phyloP scores from a whole-genome alignment of 1,140 invertebrate species.

The Papilio aristodemus region DNA sequence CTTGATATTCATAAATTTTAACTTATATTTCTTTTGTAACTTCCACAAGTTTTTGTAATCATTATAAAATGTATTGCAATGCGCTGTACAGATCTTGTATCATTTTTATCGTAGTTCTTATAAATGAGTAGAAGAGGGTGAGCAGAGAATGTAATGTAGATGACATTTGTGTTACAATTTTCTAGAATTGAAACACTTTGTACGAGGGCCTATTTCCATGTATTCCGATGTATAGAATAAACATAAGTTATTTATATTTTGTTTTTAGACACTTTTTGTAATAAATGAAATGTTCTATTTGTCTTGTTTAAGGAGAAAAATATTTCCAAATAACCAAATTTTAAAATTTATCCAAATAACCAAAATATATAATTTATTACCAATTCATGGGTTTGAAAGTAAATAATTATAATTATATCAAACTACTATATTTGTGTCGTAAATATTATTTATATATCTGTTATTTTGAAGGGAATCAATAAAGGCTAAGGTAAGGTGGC shows the following conservation, averaged over 20 bases:
- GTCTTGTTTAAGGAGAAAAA: too few relatives aligned
- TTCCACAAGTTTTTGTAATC: neutral
- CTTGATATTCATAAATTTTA: neutral
- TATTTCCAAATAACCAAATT: neutral
- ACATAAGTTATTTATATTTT: neutral
- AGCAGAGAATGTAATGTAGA: neutral
- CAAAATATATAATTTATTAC: neutral
- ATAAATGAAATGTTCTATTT: neutral
- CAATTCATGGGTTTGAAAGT: neutral
- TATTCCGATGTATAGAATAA: slow-evolving; percentile 3
- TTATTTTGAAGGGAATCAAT: slow-evolving; percentile 23
- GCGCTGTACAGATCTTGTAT: neutral
- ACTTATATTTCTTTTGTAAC: neutral
- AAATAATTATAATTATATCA: slow-evolving; percentile 3
- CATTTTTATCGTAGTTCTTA: neutral
- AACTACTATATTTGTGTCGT: too few relatives aligned
- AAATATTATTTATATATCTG: slow-evolving; percentile 9
- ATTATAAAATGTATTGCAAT: neutral
- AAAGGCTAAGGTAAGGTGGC: neutral
- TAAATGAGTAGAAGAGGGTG: neutral
- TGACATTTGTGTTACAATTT: neutral
- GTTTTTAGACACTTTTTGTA: neutral
- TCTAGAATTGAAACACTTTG: neutral
- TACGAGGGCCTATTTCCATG: slow-evolving; percentile 5
- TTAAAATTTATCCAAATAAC: neutral